Conservation (phyloP, 2,888 invertebrate genomes). For the Andrena marginata region DNA sequence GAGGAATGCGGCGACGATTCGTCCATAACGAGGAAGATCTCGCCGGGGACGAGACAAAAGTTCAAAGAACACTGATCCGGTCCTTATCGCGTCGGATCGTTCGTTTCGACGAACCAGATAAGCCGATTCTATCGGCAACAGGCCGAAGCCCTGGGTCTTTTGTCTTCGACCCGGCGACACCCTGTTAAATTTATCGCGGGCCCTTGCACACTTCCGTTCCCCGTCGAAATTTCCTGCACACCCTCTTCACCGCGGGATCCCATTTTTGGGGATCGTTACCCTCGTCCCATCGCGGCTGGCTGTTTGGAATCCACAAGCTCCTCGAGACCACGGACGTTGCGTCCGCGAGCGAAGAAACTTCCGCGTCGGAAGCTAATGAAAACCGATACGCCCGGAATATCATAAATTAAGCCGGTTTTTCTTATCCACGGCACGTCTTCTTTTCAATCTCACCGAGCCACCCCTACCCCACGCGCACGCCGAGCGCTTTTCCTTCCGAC, state of each 20-base stretch:
- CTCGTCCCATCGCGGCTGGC: background rate
- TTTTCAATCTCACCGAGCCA: conserved; percentile 44
- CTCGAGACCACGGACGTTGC: background rate
- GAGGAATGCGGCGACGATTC: background rate
- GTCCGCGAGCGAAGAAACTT: conserved; percentile 26
- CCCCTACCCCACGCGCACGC: conserved; percentile 26
- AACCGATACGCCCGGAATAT: conserved; percentile 37
- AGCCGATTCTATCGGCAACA: conserved; percentile 41
- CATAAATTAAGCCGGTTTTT: conserved; percentile 50
- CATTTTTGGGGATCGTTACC: conserved; percentile 8
- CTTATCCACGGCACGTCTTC: conserved; percentile 49
- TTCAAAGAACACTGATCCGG: conserved; percentile 11
- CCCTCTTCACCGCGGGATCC: background rate
- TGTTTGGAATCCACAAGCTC: background rate
- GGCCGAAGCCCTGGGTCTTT: conserved; percentile 18
- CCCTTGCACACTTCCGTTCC: conserved; percentile 25
- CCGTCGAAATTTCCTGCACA: conserved; percentile 27
- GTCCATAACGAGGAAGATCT: conserved; percentile 14
- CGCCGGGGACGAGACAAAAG: background rate
- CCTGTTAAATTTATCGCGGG: conserved; percentile 42
- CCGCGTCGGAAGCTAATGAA: conserved; percentile 36
- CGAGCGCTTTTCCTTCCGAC: conserved; percentile 23
- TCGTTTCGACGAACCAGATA: conserved; percentile 22
- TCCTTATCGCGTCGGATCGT: conserved; percentile 36
- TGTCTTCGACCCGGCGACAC: conserved; percentile 17